phyloP scores from a whole-genome alignment of 2,797 vertebrate genomes.

The Molossus alvarezi region DNA sequence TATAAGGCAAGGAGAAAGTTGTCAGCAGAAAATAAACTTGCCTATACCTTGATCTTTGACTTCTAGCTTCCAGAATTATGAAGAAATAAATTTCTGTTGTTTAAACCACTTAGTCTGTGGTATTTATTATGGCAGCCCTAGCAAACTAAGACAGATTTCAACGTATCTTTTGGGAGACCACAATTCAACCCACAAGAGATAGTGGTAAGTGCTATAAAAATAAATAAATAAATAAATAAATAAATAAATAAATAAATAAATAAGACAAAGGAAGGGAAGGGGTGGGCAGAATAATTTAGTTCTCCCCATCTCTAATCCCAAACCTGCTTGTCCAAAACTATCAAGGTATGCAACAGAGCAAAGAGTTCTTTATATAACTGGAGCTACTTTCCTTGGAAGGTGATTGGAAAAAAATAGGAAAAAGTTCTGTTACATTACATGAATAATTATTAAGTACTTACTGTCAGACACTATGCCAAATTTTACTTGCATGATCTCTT shows the following conservation, averaged over 20 bases:
- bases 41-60: neutral
- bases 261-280: slow-evolving; percentile 46
- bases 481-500: neutral
- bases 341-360: neutral
- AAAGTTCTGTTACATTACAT: slow-evolving; percentile 1
- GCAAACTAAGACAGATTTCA: slow-evolving; percentile 47
- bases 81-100: slow-evolving; percentile 42
- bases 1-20: neutral
- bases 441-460: slow-evolving; percentile 17
- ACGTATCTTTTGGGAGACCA: neutral
- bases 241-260: neutral
- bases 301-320: slow-evolving; percentile 7
- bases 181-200: neutral
- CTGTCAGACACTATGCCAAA: neutral
- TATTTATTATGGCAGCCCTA: neutral
- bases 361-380: slow-evolving; percentile 2
- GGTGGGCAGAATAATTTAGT: neutral
- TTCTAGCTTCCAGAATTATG: neutral
- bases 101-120: neutral
- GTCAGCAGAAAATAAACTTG: slow-evolving; percentile 6
- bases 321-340: slow-evolving; percentile 24
- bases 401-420: neutral
- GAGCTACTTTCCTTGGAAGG: slow-evolving; percentile 29
- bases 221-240: no score
- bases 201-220: slow-evolving; percentile 8